Base-by-base conservation (phyloP, 2,113 vertebrate species). In the Phylloscopus trochilus region DNA sequence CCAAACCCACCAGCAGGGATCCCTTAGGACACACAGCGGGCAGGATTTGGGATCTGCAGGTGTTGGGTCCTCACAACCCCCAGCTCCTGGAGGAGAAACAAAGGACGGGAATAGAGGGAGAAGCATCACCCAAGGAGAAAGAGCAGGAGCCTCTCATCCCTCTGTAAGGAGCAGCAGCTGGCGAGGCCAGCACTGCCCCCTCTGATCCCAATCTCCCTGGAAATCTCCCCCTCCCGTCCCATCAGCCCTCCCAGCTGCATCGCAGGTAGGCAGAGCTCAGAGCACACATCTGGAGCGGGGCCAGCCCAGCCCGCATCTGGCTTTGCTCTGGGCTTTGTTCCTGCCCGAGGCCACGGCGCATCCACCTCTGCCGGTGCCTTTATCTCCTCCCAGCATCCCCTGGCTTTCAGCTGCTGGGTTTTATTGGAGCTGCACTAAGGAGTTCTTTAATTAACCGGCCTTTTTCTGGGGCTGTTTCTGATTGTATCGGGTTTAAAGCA, bases 281-380 rank as follows among this genome's bases (percentile, higher is more conserved):
- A 43, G 74, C 16, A 1, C 91, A 80, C 70, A 67, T 9, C 82
- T 86, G 90, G 91, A 94, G 37, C 63, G 0, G 3, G 22, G 89
- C 95, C 87, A 83, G 85, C 77, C 59, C 75, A 8, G 68, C 70
- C 60, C 62, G 90, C 95, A 96, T 95, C 96, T 96, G 96, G 82
- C 75, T 95, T 63, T 8, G 31, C 92, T 97, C 86, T 51, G 19
- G 12, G 4, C n/a, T 79, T 47, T 67, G 72, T 17, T 52, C 70
- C 2, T 24, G 20, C 81, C 83, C 0, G 2, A 75, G 73, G 80
- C 67, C 62, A 55, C 2, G 2, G 67, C 76, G 91, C 82, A 67
- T 55, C 94, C 88, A 26, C 94, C 41, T 76, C 87, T 94, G 56
- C 89, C 83, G 6, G 59, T 17, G 86, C 60, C 4, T 51, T 90